Evolutionary conservation across 2,888 invertebrate genomes (phyloP).

Genomic region (Eristalis arbustorum): DNA sequence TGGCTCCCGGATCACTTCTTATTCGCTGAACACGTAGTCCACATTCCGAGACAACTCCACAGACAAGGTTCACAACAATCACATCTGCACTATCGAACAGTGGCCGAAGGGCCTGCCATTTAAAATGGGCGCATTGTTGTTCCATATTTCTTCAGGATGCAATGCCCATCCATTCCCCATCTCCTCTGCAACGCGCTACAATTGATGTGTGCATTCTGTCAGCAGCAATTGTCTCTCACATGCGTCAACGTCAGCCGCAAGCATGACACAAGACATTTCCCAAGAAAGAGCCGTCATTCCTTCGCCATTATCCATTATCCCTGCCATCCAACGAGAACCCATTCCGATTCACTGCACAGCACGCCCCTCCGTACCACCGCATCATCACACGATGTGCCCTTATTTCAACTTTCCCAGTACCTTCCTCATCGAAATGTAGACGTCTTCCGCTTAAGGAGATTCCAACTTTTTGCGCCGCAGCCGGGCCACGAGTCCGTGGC

Average conservation of each 20-base stretch:
- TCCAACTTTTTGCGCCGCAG: constrained; percentile 31
- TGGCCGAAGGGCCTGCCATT: no score
- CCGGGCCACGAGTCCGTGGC: neutral
- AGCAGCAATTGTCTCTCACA: neutral
- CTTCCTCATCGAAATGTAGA: constrained; percentile 8
- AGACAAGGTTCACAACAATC: no score
- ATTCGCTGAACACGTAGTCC: no score
- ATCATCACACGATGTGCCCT: neutral
- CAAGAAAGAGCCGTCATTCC: neutral
- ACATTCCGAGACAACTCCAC: no score
- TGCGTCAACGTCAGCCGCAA: neutral
- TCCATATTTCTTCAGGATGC: no score
- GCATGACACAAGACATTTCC: neutral
- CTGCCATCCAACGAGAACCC: neutral
- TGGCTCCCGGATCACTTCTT: no score
- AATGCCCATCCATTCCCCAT: neutral
- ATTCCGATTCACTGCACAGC: neutral
- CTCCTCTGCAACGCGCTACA: neutral
- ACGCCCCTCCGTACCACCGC: neutral
- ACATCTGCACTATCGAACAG: no score
- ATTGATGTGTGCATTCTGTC: neutral
- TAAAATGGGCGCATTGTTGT: no score
- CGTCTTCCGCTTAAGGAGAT: constrained; percentile 38
- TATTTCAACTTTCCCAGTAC: constrained; percentile 18
- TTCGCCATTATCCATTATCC: neutral